These are phyloP conservation scores for Clivina fossor DNA, from an alignment of 2,888 invertebrate genomes.

Conservation along the genomic window DNA sequence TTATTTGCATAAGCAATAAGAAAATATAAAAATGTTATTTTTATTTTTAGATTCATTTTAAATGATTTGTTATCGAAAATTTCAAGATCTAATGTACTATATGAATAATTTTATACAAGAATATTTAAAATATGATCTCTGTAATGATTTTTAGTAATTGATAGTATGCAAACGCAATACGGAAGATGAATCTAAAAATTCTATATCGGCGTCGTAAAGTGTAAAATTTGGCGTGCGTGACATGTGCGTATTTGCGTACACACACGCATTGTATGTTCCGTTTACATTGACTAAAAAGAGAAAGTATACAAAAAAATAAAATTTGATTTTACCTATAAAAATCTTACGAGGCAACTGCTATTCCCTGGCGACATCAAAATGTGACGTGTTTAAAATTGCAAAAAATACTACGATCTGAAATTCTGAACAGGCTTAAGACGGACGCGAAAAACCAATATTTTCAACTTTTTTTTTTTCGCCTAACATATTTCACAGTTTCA, in stretches of 20 bases:
- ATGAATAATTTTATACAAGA: too few relatives aligned
- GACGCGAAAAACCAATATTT: constrained; percentile 24
- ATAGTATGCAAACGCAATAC: too few relatives aligned
- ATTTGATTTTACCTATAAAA: constrained; percentile 33
- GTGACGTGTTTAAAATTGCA: constrained; percentile 33
- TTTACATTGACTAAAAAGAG: too few relatives aligned
- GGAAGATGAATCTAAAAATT: too few relatives aligned
- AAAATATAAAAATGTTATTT: too few relatives aligned
- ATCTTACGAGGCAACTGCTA: constrained; percentile 29
- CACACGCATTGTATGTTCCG: not conserved
- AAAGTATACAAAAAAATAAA: constrained; percentile 33
- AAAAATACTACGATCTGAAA: constrained; percentile 28
- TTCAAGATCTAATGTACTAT: too few relatives aligned
- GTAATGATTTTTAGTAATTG: too few relatives aligned
- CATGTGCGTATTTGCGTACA: not conserved
- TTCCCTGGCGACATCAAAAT: constrained; percentile 29
- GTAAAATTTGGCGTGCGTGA: not conserved
- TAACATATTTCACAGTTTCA: not conserved
- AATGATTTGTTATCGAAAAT: too few relatives aligned
- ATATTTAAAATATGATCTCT: too few relatives aligned
- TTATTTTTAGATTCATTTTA: too few relatives aligned
- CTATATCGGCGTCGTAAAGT: not conserved
- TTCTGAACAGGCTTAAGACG: constrained; percentile 18
- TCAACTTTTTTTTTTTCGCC: not conserved
- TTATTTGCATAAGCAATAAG: too few relatives aligned